Conservation (phyloP, 2,797 vertebrate genomes). For the Hyperoplus immaculatus region DNA sequence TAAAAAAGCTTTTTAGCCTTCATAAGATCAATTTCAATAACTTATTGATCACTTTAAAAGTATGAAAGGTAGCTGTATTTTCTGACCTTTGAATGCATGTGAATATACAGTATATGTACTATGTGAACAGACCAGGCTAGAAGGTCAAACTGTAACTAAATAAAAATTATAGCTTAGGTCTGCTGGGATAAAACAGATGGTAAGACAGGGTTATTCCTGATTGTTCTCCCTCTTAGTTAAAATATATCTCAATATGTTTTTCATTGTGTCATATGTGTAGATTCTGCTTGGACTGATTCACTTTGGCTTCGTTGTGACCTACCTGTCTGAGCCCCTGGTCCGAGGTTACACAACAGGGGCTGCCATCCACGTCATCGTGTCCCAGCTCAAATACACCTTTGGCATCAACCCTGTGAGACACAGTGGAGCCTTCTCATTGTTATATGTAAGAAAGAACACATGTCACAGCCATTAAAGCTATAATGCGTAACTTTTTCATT, state of each 20-base stretch:
- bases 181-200: not conserved
- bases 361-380: slow-evolving; percentile 91
- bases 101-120: not conserved
- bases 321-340: slow-evolving; percentile 94
- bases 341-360: slow-evolving; percentile 92
- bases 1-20: not conserved
- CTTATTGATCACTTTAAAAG: slow-evolving; percentile 13
- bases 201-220: not conserved
- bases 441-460: slow-evolving; percentile 79
- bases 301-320: slow-evolving; percentile 96
- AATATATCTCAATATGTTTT: not conserved
- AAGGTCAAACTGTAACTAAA: not conserved
- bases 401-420: slow-evolving; percentile 82
- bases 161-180: not conserved
- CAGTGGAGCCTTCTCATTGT: slow-evolving; percentile 85
- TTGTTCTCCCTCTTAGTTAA: not conserved
- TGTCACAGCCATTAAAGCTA: too few species aligned
- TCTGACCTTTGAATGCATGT: not conserved
- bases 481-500: too few species aligned
- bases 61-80: not conserved
- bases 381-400: slow-evolving; percentile 95
- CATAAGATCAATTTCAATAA: not conserved
- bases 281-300: slow-evolving; percentile 89
- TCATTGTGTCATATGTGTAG: slow-evolving; percentile 30
- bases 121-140: not conserved